These are phyloP conservation scores for Macrophya annulata DNA, from an alignment of 2,888 invertebrate genomes.

Conservation along the genomic window DNA sequence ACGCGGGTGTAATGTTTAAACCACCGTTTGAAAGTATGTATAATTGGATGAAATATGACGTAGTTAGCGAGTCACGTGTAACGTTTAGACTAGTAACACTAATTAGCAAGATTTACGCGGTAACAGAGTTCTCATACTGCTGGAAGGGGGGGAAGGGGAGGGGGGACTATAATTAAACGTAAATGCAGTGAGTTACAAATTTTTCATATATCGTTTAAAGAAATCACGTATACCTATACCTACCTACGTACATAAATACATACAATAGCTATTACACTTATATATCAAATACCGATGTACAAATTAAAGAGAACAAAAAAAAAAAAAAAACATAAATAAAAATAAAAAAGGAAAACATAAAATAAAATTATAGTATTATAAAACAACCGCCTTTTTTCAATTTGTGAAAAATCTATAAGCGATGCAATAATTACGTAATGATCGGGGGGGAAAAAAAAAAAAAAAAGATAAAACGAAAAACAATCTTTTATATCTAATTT, in stretches of 20 bases:
- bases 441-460: not conserved
- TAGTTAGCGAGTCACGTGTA: conserved; percentile 22
- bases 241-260: too few relatives aligned
- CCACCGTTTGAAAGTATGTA: conserved; percentile 15
- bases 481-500: not conserved
- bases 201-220: not conserved
- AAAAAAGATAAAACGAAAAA: too few relatives aligned
- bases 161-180: not conserved
- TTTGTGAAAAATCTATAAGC: not conserved
- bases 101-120: conserved; percentile 12
- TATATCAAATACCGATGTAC: not conserved
- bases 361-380: not conserved
- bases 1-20: not conserved
- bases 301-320: not conserved
- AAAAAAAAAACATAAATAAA: not conserved
- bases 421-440: not conserved
- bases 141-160: too few relatives aligned
- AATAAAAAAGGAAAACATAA: not conserved
- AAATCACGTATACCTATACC: not conserved
- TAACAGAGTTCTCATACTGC: not conserved
- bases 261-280: not conserved
- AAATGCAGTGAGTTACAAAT: conserved; percentile 38
- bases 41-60: conserved; percentile 16
- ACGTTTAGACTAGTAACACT: conserved; percentile 17
- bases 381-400: not conserved